phyloP scores from a whole-genome alignment of 2,797 vertebrate genomes.

The Sphenodon punctatus region DNA sequence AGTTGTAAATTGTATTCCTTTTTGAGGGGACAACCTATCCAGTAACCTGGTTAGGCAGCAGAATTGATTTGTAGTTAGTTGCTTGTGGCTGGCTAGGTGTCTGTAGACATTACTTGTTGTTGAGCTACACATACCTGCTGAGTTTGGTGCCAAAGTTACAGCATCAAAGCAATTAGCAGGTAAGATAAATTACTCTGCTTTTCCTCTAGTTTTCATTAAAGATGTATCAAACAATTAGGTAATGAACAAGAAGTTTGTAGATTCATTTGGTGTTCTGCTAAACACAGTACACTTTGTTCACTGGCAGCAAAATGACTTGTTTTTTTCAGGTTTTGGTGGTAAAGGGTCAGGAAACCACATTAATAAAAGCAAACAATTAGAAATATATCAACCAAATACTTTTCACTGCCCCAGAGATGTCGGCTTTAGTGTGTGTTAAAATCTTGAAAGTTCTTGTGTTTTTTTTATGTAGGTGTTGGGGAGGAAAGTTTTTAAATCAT shows the following conservation, averaged over 20 bases:
- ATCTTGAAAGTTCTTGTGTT: neutral
- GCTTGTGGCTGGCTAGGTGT: neutral
- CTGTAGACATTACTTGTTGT: neutral
- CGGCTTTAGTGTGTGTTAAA: neutral
- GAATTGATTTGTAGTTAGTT: constrained; percentile 12
- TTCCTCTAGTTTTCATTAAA: constrained; percentile 42
- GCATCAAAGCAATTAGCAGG: constrained; percentile 3
- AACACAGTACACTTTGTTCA: constrained; percentile 22
- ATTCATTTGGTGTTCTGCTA: constrained; percentile 37
- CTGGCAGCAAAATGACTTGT: constrained; percentile 41
- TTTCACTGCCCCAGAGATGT: constrained; percentile 13
- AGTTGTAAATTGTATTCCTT: neutral
- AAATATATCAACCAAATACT: constrained; percentile 44
- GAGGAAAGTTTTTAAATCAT: neutral
- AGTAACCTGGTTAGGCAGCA: neutral
- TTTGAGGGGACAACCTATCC: neutral
- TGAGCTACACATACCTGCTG: neutral
- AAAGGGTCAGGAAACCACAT: constrained; percentile 43
- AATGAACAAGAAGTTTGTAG: constrained; percentile 28
- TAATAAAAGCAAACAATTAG: constrained; percentile 47
- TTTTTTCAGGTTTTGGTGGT: constrained; percentile 51
- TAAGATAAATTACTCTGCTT: constrained; percentile 38
- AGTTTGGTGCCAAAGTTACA: neutral
- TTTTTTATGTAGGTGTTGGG: neutral
- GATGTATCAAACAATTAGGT: constrained; percentile 24